Evolutionary conservation across 2,113 vertebrate species (phyloP).

Genomic region (Proterorhinus semilunaris): DNA sequence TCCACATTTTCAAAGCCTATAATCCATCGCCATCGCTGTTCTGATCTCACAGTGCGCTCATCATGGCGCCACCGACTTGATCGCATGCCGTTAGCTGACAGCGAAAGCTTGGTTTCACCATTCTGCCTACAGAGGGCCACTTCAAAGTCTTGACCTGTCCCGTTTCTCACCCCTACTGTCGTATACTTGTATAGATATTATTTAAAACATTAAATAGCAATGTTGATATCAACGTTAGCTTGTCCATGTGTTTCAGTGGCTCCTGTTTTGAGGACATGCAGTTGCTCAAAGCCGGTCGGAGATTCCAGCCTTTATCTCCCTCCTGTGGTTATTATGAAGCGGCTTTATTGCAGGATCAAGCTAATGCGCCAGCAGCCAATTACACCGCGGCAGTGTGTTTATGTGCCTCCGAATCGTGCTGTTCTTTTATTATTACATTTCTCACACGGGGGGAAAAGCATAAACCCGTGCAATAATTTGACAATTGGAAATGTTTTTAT

Average conservation of each 20-base stretch:
- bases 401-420: slow-evolving; percentile 33
- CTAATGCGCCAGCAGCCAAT: slow-evolving; percentile 22
- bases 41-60: no score
- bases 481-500: slow-evolving; percentile 46
- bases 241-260: not conserved
- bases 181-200: no score
- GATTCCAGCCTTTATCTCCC: slow-evolving; percentile 19
- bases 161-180: no score
- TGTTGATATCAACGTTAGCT: not conserved
- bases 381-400: slow-evolving; percentile 22
- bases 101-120: no score
- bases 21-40: no score
- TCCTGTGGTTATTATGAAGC: slow-evolving; percentile 32
- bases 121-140: no score
- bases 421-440: slow-evolving; percentile 27
- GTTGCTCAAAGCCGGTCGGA: slow-evolving; percentile 26
- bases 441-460: slow-evolving; percentile 3
- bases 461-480: slow-evolving; percentile 34
- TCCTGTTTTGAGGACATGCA: not conserved
- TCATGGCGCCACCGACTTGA: no score
- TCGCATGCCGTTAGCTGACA: no score
- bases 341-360: slow-evolving; percentile 30
- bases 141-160: no score
- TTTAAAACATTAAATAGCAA: no score
- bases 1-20: no score